These are phyloP conservation scores for Microcebus jonahi DNA, from an alignment of 2,113 vertebrate genomes.

Conservation along the genomic window DNA sequence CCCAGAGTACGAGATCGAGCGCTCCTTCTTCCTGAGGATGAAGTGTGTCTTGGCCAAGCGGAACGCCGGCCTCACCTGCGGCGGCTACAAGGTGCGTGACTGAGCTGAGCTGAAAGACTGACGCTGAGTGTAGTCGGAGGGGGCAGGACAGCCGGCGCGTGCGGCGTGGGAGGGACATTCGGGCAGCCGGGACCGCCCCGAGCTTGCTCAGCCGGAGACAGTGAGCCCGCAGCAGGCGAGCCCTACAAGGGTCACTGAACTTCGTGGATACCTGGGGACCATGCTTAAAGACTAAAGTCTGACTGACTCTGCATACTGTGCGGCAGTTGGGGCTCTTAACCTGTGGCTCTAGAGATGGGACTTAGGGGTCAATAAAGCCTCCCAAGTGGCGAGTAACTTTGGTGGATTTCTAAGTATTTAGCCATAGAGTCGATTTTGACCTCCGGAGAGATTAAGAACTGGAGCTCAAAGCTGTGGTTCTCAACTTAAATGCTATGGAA, in stretches of 20 bases:
- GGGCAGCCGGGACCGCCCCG: rapidly evolving
- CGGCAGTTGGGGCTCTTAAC: background rate
- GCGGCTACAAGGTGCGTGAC: slow-evolving; percentile 96
- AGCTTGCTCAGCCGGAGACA: rapidly evolving
- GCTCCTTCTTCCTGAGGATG: slow-evolving; percentile 98
- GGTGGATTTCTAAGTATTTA: background rate
- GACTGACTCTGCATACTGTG: rapidly evolving
- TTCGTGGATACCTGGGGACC: background rate
- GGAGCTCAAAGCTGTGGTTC: background rate
- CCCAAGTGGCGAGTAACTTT: background rate
- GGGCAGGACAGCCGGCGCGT: rapidly evolving
- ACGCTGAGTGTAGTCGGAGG: background rate
- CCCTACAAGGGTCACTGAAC: background rate
- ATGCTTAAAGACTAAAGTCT: background rate
- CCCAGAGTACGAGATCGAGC: slow-evolving; percentile 97
- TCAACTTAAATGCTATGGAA: background rate
- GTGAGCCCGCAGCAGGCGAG: rapidly evolving
- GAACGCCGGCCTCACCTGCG: slow-evolving; percentile 97
- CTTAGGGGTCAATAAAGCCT: background rate
- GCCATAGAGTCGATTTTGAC: background rate
- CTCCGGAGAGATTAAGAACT: background rate
- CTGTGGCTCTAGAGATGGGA: background rate
- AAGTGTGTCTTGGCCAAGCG: slow-evolving; percentile 98
- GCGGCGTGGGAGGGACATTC: too few species aligned
- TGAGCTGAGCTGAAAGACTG: background rate